Percentiles rank a stretch among this genome's conserved stretches.
Conservation (phyloP, 2,888 invertebrate genomes). For the Luperina testacea region DNA sequence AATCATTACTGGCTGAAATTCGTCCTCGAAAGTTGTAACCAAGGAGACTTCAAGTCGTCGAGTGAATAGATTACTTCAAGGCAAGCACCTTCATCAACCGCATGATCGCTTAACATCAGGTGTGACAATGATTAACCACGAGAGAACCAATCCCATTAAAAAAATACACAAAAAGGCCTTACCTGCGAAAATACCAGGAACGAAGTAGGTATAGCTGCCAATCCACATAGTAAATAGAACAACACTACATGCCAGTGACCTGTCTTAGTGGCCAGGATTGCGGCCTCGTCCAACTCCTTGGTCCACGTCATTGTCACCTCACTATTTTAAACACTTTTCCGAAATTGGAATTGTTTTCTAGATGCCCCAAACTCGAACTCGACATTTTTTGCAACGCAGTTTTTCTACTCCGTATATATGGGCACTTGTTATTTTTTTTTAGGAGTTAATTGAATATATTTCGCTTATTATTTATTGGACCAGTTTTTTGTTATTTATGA, state of each 20-base stretch:
- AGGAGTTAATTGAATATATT: background rate
- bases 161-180: constrained; percentile 27
- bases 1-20: background rate
- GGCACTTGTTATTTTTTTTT: constrained; percentile 14
- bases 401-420: constrained; percentile 16
- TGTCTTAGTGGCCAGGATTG: constrained; percentile 90
- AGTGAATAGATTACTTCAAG: constrained; percentile 4
- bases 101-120: constrained; percentile 27
- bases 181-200: constrained; percentile 92
- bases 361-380: background rate
- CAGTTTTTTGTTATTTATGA: constrained; percentile 19
- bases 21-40: background rate
- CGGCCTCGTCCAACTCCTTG: constrained; percentile 90
- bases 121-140: constrained; percentile 33
- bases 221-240: constrained; percentile 91
- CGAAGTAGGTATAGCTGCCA: constrained; percentile 92
- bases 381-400: constrained; percentile 35
- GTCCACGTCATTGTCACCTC: constrained; percentile 83
- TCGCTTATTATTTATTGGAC: constrained; percentile 40
- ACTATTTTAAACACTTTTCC: constrained; percentile 45
- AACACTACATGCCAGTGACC: constrained; percentile 92
- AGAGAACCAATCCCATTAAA: background rate
- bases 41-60: background rate
- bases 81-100: constrained; percentile 16
- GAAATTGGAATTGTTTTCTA: constrained; percentile 28